phyloP scores from a whole-genome alignment of 2,797 vertebrate genomes.

The Epinephelus malabaricus region DNA sequence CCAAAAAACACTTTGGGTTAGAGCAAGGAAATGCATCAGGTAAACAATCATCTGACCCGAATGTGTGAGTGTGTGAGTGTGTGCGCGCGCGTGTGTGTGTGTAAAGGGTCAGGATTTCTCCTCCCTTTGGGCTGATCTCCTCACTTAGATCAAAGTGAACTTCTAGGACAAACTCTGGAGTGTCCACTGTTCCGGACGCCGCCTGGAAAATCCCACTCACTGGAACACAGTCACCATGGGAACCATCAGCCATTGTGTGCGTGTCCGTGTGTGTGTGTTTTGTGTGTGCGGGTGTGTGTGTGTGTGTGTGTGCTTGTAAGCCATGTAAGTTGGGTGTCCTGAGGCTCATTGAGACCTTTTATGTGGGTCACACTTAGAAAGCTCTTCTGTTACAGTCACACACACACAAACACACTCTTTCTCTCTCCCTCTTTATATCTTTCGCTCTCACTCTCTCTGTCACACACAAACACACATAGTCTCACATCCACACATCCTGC shows the following conservation, averaged over 20 bases:
- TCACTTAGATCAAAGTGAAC: conserved; percentile 79
- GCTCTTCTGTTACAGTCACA: conserved; percentile 41
- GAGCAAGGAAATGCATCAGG: neutral
- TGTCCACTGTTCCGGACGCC: conserved; percentile 69
- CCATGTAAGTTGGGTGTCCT: conserved; percentile 54
- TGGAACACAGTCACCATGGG: conserved; percentile 77
- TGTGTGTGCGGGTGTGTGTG: neutral
- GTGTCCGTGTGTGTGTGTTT: conserved; percentile 52
- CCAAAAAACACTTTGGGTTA: neutral
- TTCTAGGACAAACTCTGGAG: conserved; percentile 78
- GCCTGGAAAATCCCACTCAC: conserved; percentile 81
- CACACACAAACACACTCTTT: conserved; percentile 15
- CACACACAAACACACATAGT: conserved; percentile 30
- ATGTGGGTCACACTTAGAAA: conserved; percentile 68
- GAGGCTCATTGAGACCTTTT: conserved; percentile 73
- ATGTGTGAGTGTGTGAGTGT: conserved; percentile 28
- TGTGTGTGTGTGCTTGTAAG: conserved; percentile 14
- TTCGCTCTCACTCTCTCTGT: neutral
- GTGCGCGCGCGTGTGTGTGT: neutral
- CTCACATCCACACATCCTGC: conserved; percentile 42
- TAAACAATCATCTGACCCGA: conserved; percentile 2
- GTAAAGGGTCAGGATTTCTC: conserved; percentile 61
- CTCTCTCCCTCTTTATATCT: neutral
- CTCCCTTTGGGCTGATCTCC: conserved; percentile 63
- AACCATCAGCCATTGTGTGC: conserved; percentile 58